These are phyloP conservation scores for Hystrix cristata DNA, from an alignment of 2,113 vertebrate species.

Conservation along the genomic window DNA sequence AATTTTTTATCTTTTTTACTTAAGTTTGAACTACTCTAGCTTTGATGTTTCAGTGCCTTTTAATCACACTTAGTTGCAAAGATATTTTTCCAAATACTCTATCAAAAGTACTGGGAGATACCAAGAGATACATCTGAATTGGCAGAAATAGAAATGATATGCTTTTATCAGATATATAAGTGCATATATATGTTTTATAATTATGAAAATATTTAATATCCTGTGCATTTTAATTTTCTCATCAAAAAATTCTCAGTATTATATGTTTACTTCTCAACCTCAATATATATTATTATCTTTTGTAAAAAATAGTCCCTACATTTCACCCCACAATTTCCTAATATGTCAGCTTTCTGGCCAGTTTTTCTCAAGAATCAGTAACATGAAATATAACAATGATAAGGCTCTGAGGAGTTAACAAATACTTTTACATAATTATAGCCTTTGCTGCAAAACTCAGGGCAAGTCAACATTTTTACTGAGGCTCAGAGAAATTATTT, in stretches of 20 bases:
- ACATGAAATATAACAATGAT: not conserved
- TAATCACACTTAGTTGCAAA: not conserved
- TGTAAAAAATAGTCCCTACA: not conserved
- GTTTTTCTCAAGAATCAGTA: not conserved
- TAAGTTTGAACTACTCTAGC: not conserved
- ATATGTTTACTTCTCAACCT: not conserved
- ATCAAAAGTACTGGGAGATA: not conserved
- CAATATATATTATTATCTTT: not conserved
- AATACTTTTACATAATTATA: not conserved
- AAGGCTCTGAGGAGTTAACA: not conserved
- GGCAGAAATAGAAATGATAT: not conserved
- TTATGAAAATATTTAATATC: not conserved
- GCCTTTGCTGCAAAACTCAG: not conserved
- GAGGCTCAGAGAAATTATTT: slow-evolving; percentile 55
- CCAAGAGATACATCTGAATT: not conserved
- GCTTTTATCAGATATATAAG: not conserved
- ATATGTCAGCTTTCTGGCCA: not conserved
- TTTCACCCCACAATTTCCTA: not conserved
- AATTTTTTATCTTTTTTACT: not conserved
- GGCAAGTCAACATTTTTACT: not conserved
- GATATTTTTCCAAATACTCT: not conserved
- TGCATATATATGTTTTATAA: not conserved
- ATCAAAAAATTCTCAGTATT: not conserved
- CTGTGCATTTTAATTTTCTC: not conserved
- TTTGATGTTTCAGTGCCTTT: not conserved